A percentile compares a stretch with the other conserved stretches of the same genome.
These are phyloP conservation scores for Ophiothrix spiculata DNA, from an alignment of 35 echinoderm and acorn worm species.

Conservation along the genomic window DNA sequence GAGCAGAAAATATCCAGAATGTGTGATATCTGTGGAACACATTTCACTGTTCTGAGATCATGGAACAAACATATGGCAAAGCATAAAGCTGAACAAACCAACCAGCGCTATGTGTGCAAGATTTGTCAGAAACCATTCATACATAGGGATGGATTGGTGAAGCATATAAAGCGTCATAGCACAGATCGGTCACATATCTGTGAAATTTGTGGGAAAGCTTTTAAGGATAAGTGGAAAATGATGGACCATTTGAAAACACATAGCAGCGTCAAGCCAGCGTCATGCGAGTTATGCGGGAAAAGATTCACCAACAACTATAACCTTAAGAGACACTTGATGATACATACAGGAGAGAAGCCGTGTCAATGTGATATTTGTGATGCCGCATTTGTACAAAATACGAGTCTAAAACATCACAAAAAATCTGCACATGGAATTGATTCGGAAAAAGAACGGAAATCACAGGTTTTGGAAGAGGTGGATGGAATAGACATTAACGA, in stretches of 20 bases:
- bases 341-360: not conserved
- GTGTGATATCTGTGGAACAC: not conserved
- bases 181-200: not conserved
- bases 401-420: not conserved
- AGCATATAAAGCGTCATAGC: not conserved
- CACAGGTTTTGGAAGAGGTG: no score
- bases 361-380: not conserved
- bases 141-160: not conserved
- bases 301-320: not conserved
- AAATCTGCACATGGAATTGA: not conserved
- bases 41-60: not conserved
- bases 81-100: not conserved
- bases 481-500: no score
- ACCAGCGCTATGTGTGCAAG: not conserved
- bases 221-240: not conserved
- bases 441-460: not conserved
- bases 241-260: not conserved
- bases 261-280: not conserved
- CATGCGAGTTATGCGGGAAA: not conserved
- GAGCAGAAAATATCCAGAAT: no score
- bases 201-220: slow-evolving; percentile 9
- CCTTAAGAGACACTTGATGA: not conserved
- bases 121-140: slow-evolving; percentile 12
- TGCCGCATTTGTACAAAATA: not conserved
- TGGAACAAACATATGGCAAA: not conserved